Conservation (phyloP, 2,888 invertebrate genomes). For the Nymphalis c-album region DNA sequence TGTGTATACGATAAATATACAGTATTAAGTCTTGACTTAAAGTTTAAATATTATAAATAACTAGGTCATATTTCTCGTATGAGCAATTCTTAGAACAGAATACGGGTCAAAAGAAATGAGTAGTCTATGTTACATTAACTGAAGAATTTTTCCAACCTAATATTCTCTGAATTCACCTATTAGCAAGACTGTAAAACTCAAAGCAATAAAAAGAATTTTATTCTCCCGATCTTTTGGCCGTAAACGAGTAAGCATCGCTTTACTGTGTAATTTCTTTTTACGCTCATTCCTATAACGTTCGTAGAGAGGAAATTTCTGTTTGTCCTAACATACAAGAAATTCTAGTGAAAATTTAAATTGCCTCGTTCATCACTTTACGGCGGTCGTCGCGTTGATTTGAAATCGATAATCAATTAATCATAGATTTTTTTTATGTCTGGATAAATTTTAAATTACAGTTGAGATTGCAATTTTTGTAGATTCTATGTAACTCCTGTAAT, state of each 20-base stretch:
- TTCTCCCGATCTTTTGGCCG: constrained; percentile 64
- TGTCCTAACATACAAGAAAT: constrained; percentile 34
- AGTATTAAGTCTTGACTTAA: too few species aligned
- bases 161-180: constrained; percentile 61
- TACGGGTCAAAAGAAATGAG: background rate
- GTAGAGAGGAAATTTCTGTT: constrained; percentile 53
- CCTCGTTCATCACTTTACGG: constrained; percentile 47
- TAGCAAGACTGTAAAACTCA: constrained; percentile 62
- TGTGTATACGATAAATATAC: too few species aligned
- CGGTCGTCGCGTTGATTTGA: constrained; percentile 37
- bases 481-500: background rate
- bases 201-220: constrained; percentile 71
- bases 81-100: background rate
- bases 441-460: constrained; percentile 16
- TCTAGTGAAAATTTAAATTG: constrained; percentile 58
- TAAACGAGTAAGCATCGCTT: constrained; percentile 68
- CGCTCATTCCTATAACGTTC: constrained; percentile 53
- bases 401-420: constrained; percentile 35
- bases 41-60: background rate
- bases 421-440: constrained; percentile 18
- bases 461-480: constrained; percentile 33
- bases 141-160: constrained; percentile 37
- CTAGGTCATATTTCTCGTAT: background rate
- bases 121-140: background rate
- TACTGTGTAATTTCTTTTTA: constrained; percentile 68